Base-by-base conservation (phyloP, 2,113 vertebrate genomes). In the Rana temporaria region DNA sequence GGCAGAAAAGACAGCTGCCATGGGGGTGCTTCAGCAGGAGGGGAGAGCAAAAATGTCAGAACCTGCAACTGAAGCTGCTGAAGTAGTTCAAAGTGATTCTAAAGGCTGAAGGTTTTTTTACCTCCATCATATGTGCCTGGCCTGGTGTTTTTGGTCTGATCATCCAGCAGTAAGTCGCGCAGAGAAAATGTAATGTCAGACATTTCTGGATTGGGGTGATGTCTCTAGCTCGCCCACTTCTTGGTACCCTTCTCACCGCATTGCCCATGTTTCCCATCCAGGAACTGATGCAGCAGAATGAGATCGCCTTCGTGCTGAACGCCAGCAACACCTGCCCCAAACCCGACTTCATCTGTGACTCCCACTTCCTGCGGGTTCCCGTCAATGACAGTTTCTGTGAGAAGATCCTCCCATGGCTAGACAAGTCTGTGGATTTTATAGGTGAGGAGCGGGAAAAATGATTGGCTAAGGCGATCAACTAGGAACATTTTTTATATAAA, bases 301-400 rank as follows among this genome's bases (percentile, higher is more conserved):
- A 96, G 80, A 98, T 99, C 56, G 89, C 87, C 6, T 98, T 95
- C 0, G 97, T 99, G 30, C 88, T 99, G 48, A 99, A 99, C 0
- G 98, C 97, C 89, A 99, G 97, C 85, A 97, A 95, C 85, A 98
- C 97, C 55, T 99, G 98, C 69, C 98, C 98, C 78, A 97, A 98
- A 88, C 98, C 98, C 0, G 97, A 98, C 90, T 99, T 97, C 88
- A 96, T 99, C 89, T 93, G 94, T 0, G 97, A 99, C 63, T 94
- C 96, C 0, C 97, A 97, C 86, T 99, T 99, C 91, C 92, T 99
- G 67, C 88, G 98, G 17, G 96, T 99, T 42, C 98, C 98, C 2
- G 96, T 99, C 85, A 99, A 98, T 0, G 98, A 99, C 88, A 98
- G 96, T 82, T 99, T 99, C 88, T 97, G 97, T 42, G 98, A 99